phyloP scores from a whole-genome alignment of 1,140 invertebrate species.

The Drosophila nebulosa region DNA sequence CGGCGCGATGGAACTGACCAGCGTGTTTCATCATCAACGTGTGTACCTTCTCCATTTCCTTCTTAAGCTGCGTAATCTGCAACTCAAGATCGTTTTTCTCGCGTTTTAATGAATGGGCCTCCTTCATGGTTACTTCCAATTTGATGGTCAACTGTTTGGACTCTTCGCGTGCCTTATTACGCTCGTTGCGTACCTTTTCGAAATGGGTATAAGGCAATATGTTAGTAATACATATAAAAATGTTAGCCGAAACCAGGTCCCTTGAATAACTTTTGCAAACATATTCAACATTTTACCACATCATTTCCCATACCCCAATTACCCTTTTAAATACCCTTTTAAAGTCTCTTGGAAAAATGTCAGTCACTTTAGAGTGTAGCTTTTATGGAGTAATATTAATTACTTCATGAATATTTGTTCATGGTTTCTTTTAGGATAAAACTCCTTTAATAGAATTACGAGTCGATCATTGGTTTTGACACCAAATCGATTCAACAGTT shows the following conservation, averaged over 20 bases:
- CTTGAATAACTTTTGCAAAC: too few species aligned
- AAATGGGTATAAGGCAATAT: slow-evolving; percentile 9
- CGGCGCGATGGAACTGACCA: slow-evolving; percentile 83
- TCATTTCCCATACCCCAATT: too few species aligned
- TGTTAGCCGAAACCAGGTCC: too few species aligned
- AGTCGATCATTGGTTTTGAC: background rate
- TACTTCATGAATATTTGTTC: background rate
- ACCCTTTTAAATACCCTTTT: too few species aligned
- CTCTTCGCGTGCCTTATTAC: slow-evolving; percentile 94
- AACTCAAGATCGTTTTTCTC: slow-evolving; percentile 90
- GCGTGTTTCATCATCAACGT: slow-evolving; percentile 86
- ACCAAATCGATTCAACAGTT: slow-evolving; percentile 52
- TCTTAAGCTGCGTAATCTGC: slow-evolving; percentile 90
- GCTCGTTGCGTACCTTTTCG: slow-evolving; percentile 89
- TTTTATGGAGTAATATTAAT: too few species aligned
- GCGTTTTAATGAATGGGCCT: slow-evolving; percentile 87
- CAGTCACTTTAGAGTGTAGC: too few species aligned
- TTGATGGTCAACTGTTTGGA: slow-evolving; percentile 90
- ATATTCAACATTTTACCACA: too few species aligned
- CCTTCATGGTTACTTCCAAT: slow-evolving; percentile 90
- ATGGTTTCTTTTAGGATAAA: background rate
- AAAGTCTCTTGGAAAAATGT: too few species aligned
- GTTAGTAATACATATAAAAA: too few species aligned
- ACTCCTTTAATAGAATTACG: background rate
- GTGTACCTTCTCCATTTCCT: slow-evolving; percentile 89